Percentiles rank a stretch among this genome's conserved stretches.
Evolutionary conservation across 2,113 vertebrate species (phyloP).

Genomic region (Fulica atra): DNA sequence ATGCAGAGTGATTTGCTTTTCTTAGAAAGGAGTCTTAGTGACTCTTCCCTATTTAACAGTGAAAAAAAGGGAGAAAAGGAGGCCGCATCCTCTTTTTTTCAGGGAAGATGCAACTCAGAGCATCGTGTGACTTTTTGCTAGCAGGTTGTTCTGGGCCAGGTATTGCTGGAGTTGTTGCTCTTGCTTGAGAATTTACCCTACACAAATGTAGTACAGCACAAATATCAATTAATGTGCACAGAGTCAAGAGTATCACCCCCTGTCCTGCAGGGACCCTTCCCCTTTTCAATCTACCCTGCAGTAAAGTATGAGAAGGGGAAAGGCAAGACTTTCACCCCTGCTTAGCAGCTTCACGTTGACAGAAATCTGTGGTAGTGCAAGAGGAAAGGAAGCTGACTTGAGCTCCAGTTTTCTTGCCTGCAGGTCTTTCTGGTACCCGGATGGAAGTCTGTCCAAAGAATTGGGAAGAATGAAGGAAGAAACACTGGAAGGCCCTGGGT

Average conservation of each 20-base stretch:
- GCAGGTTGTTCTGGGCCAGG: background rate
- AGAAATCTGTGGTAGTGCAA: background rate
- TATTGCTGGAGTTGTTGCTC: background rate
- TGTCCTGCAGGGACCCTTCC: background rate
- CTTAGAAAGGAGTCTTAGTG: background rate
- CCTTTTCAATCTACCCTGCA: background rate
- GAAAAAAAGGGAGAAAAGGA: background rate
- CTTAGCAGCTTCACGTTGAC: background rate
- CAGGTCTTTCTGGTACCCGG: background rate
- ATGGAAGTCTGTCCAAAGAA: background rate
- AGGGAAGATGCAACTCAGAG: background rate
- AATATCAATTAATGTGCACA: background rate
- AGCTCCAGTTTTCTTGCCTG: background rate
- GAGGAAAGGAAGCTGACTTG: fast-evolving
- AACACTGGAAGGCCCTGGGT: background rate
- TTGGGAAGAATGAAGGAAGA: background rate
- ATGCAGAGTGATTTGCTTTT: background rate
- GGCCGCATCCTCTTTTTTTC: background rate
- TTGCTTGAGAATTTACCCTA: background rate
- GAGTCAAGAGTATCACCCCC: background rate
- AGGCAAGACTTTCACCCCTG: background rate
- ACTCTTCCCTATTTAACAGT: background rate
- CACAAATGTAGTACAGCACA: background rate
- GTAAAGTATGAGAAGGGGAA: background rate
- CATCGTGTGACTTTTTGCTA: background rate